Conservation (phyloP, 2,888 invertebrate genomes). For the Oxystoma pomonae region DNA sequence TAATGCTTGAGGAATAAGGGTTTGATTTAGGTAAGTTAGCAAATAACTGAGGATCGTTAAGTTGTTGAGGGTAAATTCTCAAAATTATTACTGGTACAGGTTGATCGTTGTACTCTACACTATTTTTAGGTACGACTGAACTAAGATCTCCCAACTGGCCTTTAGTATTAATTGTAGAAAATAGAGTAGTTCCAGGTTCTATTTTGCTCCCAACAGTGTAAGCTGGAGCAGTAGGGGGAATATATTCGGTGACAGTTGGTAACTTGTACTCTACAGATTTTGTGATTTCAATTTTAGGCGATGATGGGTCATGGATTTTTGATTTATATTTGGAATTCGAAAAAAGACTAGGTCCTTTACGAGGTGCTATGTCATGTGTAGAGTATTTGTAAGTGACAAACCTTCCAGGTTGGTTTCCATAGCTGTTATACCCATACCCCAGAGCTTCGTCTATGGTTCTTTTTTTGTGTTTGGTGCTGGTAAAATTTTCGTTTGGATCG, state of each 20-base stretch:
- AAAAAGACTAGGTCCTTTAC: constrained; percentile 20
- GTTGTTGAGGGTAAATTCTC: constrained; percentile 55
- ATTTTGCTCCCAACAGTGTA: neutral
- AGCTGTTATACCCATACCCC: constrained; percentile 60
- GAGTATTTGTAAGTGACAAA: constrained; percentile 69
- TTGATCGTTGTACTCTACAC: constrained; percentile 41
- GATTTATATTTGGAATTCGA: neutral
- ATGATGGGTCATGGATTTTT: neutral
- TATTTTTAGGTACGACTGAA: constrained; percentile 49
- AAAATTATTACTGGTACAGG: constrained; percentile 57
- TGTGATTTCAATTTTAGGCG: constrained; percentile 27
- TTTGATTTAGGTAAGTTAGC: constrained; percentile 55
- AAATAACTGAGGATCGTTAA: constrained; percentile 54
- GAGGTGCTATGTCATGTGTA: constrained; percentile 58
- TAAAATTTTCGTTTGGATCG: constrained; percentile 50
- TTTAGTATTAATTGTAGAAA: constrained; percentile 39
- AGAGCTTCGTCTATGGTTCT: constrained; percentile 69
- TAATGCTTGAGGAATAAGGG: constrained; percentile 53
- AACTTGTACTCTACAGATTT: constrained; percentile 37
- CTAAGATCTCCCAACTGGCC: constrained; percentile 52
- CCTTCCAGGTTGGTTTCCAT: constrained; percentile 49
- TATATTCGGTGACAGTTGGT: constrained; percentile 22
- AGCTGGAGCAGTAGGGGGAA: neutral
- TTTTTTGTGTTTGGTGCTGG: constrained; percentile 52
- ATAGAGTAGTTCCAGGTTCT: constrained; percentile 41